Conservation (phyloP, 2,888 invertebrate species). For the Pyrrhosoma nymphula region DNA sequence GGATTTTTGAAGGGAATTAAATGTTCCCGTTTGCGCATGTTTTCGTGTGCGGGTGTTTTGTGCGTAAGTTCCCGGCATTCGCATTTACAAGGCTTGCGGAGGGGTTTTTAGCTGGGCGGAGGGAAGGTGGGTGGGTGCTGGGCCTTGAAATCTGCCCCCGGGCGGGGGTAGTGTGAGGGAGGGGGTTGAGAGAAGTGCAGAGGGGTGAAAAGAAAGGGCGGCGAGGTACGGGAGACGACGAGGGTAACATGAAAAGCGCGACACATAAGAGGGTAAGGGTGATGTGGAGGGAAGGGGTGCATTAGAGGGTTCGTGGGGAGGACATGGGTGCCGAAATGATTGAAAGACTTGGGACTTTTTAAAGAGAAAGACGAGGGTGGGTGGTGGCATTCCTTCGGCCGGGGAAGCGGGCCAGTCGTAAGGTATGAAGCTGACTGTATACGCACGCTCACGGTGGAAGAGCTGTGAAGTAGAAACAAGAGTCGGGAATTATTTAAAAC, state of each 20-base stretch:
- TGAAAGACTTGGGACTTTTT: neutral
- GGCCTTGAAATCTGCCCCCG: neutral
- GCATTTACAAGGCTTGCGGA: neutral
- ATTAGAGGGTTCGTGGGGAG: neutral
- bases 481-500: no score
- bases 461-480: no score
- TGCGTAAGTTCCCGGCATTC: neutral
- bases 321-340: neutral
- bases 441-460: no score
- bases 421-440: no score
- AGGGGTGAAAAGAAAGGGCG: neutral
- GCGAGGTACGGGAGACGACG: neutral
- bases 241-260: neutral
- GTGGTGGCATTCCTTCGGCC: neutral
- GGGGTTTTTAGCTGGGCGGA: neutral
- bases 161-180: neutral
- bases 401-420: neutral
- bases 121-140: neutral
- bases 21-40: slow-evolving; percentile 22
- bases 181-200: neutral
- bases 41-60: neutral
- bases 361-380: neutral
- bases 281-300: neutral
- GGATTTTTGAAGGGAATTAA: slow-evolving; percentile 6
- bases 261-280: neutral